Conservation (phyloP, 2,113 vertebrate species). For the Silurus meridionalis region DNA sequence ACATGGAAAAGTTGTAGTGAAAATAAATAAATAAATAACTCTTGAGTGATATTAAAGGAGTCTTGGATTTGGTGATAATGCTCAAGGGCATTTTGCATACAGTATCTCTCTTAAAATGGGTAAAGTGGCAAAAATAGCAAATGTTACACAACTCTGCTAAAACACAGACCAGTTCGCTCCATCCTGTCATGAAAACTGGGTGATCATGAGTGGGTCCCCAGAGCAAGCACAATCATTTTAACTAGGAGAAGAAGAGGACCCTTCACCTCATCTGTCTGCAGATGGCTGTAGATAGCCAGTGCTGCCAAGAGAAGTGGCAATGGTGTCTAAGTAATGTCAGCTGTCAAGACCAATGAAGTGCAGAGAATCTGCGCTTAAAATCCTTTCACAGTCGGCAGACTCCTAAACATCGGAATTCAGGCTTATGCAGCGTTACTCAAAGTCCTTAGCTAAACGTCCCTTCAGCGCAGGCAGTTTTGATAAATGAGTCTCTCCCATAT, state of each 20-base stretch:
- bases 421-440: constrained; percentile 24
- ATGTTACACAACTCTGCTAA: neutral
- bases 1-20: constrained; percentile 29
- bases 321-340: constrained; percentile 51
- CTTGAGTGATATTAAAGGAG: neutral
- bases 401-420: constrained; percentile 43
- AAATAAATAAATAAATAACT: neutral
- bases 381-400: constrained; percentile 41
- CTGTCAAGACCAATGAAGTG: constrained; percentile 58
- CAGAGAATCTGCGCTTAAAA: constrained; percentile 31
- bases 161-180: neutral
- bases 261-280: constrained; percentile 44
- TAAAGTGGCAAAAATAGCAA: constrained; percentile 1
- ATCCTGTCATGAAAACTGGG: constrained; percentile 19
- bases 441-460: constrained; percentile 34
- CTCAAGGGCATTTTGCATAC: constrained; percentile 21
- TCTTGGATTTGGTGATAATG: neutral
- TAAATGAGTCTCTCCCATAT: constrained; percentile 61
- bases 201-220: constrained; percentile 18
- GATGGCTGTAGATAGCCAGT: constrained; percentile 32
- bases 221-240: constrained; percentile 29
- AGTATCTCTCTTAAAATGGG: neutral
- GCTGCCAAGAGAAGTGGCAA: constrained; percentile 36
- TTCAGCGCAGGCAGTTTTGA: constrained; percentile 48
- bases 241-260: constrained; percentile 37